Conservation (phyloP, 2,113 vertebrate genomes). For the Elanoides forficatus region DNA sequence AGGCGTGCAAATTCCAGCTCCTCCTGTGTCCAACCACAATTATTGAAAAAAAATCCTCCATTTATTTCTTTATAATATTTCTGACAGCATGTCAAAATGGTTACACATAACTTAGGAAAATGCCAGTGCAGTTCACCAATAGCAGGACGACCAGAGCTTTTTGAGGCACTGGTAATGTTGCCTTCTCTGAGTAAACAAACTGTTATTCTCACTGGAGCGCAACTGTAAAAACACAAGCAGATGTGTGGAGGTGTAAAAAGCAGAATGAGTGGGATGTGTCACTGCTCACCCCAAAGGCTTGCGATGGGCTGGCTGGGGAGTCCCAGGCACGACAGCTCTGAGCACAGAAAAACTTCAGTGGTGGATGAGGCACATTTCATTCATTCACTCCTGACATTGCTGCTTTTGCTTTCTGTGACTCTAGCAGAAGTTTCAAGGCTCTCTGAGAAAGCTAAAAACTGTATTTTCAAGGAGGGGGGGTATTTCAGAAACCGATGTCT, state of each 20-base stretch:
- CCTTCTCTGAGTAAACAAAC: background rate
- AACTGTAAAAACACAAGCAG: background rate
- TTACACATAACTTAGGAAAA: background rate
- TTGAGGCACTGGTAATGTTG: background rate
- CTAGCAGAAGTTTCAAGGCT: background rate
- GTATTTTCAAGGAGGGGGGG: background rate
- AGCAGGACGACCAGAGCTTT: background rate
- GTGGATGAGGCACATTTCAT: background rate
- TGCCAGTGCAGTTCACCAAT: background rate
- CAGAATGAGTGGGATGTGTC: background rate
- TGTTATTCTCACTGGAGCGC: background rate
- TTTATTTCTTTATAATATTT: background rate
- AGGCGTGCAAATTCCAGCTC: background rate
- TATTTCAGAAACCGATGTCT: background rate
- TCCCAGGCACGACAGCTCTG: background rate
- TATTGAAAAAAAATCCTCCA: background rate
- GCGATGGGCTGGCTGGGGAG: rapidly evolving
- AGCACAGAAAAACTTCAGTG: background rate
- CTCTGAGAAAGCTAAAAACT: background rate
- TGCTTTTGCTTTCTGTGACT: background rate
- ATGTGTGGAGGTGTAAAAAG: background rate
- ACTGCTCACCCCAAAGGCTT: background rate
- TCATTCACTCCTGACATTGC: background rate
- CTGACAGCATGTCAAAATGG: background rate
- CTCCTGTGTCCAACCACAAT: background rate